Conservation (phyloP, 2,888 invertebrate genomes). For the Teinopalpus imperialis region DNA sequence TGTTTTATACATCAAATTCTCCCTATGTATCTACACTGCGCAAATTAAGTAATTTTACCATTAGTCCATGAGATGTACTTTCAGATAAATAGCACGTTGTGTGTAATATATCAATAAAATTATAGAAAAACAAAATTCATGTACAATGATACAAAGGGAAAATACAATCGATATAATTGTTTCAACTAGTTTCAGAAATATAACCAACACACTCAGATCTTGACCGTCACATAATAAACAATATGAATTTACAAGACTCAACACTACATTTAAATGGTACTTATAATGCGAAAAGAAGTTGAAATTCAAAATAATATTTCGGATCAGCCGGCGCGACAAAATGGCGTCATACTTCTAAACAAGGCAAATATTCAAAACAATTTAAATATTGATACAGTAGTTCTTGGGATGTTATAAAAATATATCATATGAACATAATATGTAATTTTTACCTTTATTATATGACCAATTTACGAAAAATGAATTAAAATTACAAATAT, state of each 20-base stretch:
- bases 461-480: conserved; percentile 53
- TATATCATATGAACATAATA: conserved; percentile 5
- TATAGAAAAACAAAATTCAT: not conserved
- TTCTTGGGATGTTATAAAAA: conserved; percentile 24
- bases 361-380: conserved; percentile 47
- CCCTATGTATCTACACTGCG: too few species aligned
- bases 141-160: conserved; percentile 13
- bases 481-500: conserved; percentile 61
- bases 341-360: conserved; percentile 78
- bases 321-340: conserved; percentile 81
- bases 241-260: conserved; percentile 33
- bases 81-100: not conserved
- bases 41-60: not conserved
- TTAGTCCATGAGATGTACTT: not conserved
- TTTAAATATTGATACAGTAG: conserved; percentile 19
- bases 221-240: not conserved
- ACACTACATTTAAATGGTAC: conserved; percentile 36
- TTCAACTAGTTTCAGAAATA: not conserved
- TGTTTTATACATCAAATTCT: too few species aligned
- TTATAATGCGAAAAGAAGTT: conserved; percentile 36
- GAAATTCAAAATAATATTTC: conserved; percentile 61
- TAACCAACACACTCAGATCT: not conserved
- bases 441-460: conserved; percentile 51
- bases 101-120: not conserved
- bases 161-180: conserved; percentile 27